Percentiles rank a stretch among this genome's conserved stretches.
Conservation (phyloP, 35 echinoderm and acorn worm species). For the Ophioderma brevispina region DNA sequence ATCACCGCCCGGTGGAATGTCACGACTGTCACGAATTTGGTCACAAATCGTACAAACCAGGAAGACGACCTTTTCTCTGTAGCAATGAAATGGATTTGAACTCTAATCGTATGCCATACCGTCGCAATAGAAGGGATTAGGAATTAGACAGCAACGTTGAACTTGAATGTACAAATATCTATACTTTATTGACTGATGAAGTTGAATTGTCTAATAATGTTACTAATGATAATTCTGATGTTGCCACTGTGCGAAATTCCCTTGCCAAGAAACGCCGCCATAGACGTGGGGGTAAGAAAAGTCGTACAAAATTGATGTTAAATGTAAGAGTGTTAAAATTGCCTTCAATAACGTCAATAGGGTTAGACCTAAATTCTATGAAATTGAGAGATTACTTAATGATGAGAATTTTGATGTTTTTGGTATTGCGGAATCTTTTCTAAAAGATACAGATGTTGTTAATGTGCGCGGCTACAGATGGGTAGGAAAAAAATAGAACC, state of each 20-base stretch:
- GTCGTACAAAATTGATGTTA: not conserved
- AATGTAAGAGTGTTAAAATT: conserved; percentile 7
- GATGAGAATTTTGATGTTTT: conserved; percentile 1
- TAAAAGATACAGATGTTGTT: not conserved
- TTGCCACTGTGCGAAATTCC: not conserved
- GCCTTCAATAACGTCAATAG: conserved; percentile 34
- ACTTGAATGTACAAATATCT: too few relatives aligned
- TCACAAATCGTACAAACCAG: not conserved
- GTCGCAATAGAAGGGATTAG: too few relatives aligned
- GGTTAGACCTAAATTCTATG: not conserved
- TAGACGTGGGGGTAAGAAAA: not conserved
- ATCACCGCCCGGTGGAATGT: too few relatives aligned
- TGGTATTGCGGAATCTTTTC: not conserved
- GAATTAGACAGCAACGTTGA: not conserved
- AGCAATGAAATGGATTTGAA: not conserved
- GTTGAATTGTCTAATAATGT: not conserved
- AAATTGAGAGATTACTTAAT: not conserved
- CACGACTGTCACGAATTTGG: too few relatives aligned
- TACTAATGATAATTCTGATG: too few relatives aligned
- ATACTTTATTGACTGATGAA: too few relatives aligned
- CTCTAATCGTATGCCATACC: too few relatives aligned
- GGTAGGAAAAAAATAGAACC: not conserved
- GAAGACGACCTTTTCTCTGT: not conserved
- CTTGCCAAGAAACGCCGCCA: not conserved
- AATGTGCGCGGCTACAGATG: not conserved